phyloP scores from a whole-genome alignment of 2,888 invertebrate genomes.

The Metellina segmentata region DNA sequence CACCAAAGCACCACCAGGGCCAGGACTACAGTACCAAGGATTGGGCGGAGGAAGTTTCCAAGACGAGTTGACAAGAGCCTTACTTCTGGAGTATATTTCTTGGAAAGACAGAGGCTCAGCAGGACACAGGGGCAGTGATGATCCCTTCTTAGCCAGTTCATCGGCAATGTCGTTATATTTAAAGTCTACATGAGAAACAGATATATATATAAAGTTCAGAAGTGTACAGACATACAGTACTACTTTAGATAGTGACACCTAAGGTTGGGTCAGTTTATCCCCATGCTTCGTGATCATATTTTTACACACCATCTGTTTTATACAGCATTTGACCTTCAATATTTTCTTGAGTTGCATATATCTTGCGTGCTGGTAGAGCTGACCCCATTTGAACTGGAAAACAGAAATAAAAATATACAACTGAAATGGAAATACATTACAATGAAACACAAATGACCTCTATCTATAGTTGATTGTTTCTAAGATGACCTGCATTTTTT shows the following conservation, averaged over 20 bases:
- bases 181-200: background rate
- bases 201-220: background rate
- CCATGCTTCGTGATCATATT: background rate
- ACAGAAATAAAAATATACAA: no score
- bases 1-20: no score
- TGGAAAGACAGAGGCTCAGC: no score
- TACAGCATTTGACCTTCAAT: background rate
- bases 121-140: no score
- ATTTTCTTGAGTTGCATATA: background rate
- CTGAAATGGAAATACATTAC: no score
- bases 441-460: background rate
- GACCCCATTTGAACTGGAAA: background rate
- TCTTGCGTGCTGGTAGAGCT: background rate
- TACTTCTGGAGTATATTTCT: no score
- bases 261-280: background rate
- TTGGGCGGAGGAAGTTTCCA: no score
- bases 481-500: background rate
- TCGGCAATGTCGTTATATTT: no score
- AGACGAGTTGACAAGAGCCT: no score
- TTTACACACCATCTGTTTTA: background rate
- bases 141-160: no score
- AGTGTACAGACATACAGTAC: background rate
- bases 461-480: background rate
- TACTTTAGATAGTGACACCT: background rate
- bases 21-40: no score